Evolutionary conservation across 2,797 vertebrate genomes (phyloP).

Genomic region (Chelonia mydas): DNA sequence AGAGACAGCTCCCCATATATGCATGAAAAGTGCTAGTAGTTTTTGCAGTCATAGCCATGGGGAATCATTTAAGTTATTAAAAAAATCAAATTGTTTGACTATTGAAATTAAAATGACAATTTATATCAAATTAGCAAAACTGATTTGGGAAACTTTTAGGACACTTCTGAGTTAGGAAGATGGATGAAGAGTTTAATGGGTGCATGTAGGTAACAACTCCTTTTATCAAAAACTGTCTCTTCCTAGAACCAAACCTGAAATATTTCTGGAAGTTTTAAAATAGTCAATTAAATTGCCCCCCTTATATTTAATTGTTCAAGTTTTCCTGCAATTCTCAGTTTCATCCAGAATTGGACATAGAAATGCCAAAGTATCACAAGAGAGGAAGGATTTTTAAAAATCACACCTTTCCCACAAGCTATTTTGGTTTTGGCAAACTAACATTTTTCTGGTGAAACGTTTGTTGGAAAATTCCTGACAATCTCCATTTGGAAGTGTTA

Average conservation of each 20-base stretch:
- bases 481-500: too few relatives aligned
- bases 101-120: slow-evolving; percentile 8
- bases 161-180: not conserved
- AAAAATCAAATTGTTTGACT: slow-evolving; percentile 24
- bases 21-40: not conserved
- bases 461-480: too few relatives aligned
- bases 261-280: not conserved
- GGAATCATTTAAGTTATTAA: slow-evolving; percentile 3
- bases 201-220: not conserved
- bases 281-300: not conserved
- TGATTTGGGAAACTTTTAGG: not conserved
- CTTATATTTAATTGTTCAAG: not conserved
- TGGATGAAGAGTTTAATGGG: not conserved
- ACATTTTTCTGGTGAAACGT: too few relatives aligned
- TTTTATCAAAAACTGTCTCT: not conserved
- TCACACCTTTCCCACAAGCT: too few relatives aligned
- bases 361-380: not conserved
- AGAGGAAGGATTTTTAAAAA: not conserved
- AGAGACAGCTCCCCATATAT: not conserved
- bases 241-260: not conserved
- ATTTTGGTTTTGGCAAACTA: too few relatives aligned
- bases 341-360: not conserved
- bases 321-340: not conserved
- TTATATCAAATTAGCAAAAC: not conserved
- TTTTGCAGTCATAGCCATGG: not conserved